Conservation (phyloP, 2,888 invertebrate genomes). For the Ctena decussata region DNA sequence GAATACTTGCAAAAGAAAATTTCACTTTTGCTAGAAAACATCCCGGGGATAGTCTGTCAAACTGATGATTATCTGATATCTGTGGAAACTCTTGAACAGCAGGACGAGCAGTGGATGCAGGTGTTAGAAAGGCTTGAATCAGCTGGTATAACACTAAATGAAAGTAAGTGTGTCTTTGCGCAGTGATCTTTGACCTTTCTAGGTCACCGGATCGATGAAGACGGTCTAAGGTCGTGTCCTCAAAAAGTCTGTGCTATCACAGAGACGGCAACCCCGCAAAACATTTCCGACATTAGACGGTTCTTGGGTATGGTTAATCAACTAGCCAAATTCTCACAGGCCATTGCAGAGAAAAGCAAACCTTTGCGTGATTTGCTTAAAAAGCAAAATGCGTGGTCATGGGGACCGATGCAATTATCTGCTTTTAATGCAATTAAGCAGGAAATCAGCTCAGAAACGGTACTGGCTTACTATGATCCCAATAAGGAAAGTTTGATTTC, state of each 20-base stretch:
- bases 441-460: too few species aligned
- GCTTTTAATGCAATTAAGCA: conserved; percentile 20
- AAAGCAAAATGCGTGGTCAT: conserved; percentile 34
- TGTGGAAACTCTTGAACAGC: conserved; percentile 1
- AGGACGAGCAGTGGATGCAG: background rate
- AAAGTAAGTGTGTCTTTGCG: conserved; percentile 59
- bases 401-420: conserved; percentile 14
- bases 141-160: conserved; percentile 57
- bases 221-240: conserved; percentile 10
- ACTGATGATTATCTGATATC: background rate
- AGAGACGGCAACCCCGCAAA: background rate
- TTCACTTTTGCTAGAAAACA: background rate
- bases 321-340: conserved; percentile 27
- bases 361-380: conserved; percentile 30
- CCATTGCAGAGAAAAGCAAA: conserved; percentile 28
- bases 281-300: background rate
- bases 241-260: conserved; percentile 9
- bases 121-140: conserved; percentile 21
- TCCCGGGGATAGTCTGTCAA: background rate
- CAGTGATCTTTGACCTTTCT: conserved; percentile 40
- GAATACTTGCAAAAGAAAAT: conserved; percentile 1
- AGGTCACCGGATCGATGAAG: conserved; percentile 38
- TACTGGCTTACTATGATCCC: too few species aligned
- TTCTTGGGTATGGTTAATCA: conserved; percentile 57
- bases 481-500: too few species aligned